A percentile compares a stretch with the other conserved stretches of the same genome.
Conservation (phyloP, 2,888 invertebrate genomes). For the Meganola albula region DNA sequence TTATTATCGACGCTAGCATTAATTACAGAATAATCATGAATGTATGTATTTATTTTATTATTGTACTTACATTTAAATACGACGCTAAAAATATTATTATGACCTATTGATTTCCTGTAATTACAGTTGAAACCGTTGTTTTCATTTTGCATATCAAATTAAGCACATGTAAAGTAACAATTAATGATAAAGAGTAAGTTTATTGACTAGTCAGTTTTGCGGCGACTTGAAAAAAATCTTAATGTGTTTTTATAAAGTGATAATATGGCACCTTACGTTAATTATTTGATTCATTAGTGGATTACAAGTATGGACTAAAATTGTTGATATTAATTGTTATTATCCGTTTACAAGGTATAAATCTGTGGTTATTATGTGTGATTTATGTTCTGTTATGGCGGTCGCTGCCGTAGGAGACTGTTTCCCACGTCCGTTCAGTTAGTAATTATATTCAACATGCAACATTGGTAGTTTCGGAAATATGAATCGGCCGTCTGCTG, state of each 20-base stretch:
- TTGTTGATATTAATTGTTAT: slow-evolving; percentile 52
- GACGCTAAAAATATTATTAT: too few relatives aligned
- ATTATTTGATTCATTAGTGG: slow-evolving; percentile 23
- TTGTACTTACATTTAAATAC: too few relatives aligned
- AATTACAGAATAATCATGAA: too few relatives aligned
- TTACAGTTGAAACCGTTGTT: slow-evolving; percentile 10
- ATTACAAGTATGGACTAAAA: slow-evolving; percentile 19
- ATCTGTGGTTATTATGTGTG: slow-evolving; percentile 50
- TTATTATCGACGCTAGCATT: not conserved
- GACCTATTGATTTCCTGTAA: too few relatives aligned
- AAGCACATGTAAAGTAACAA: slow-evolving; percentile 18
- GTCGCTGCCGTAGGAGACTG: slow-evolving; percentile 42
- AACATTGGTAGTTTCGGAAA: too few relatives aligned
- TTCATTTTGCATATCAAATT: slow-evolving; percentile 11
- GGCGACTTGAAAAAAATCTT: slow-evolving; percentile 13
- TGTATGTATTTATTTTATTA: too few relatives aligned
- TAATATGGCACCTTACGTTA: slow-evolving; percentile 23
- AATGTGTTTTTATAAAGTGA: slow-evolving; percentile 18
- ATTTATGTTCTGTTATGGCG: slow-evolving; percentile 54
- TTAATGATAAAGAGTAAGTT: slow-evolving; percentile 28
- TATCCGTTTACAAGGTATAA: slow-evolving; percentile 51
- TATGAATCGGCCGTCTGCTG: too few relatives aligned
- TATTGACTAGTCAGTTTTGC: slow-evolving; percentile 16
- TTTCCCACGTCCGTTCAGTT: slow-evolving; percentile 37
- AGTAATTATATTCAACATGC: slow-evolving; percentile 36